A percentile compares a stretch with the other conserved stretches of the same genome.
phyloP scores from a whole-genome alignment of 1,140 invertebrate genomes.

The Drosophila fuyamai region DNA sequence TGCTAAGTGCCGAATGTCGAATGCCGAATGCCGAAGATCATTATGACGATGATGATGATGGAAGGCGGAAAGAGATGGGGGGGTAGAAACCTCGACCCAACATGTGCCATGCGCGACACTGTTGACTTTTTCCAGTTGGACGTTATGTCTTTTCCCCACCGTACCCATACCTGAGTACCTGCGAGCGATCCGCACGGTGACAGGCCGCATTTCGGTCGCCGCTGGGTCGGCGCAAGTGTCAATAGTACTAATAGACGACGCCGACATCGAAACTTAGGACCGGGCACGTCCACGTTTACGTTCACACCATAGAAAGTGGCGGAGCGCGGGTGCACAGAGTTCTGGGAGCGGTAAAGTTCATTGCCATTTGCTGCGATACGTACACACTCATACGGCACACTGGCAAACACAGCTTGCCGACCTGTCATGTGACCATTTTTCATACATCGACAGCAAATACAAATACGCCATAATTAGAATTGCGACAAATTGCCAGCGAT shows the following conservation, averaged over 20 bases:
- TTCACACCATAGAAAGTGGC: constrained; percentile 22
- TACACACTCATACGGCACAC: neutral
- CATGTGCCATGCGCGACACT: constrained; percentile 73
- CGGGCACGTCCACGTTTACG: constrained; percentile 35
- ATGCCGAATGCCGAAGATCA: constrained; percentile 68
- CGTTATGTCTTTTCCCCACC: constrained; percentile 29
- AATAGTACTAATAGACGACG: constrained; percentile 78
- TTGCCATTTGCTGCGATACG: constrained; percentile 66
- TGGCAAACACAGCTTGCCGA: constrained; percentile 72
- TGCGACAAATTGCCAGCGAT: constrained; percentile 16
- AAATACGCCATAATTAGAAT: constrained; percentile 19
- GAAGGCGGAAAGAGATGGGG: constrained; percentile 5
- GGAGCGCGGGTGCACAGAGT: constrained; percentile 5
- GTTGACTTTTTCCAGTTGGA: constrained; percentile 74
- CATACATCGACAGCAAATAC: constrained; percentile 26
- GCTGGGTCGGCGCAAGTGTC: constrained; percentile 77
- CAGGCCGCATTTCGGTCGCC: constrained; percentile 66
- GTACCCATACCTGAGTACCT: constrained; percentile 50
- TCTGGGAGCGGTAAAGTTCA: constrained; percentile 76
- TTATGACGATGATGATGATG: constrained; percentile 12
- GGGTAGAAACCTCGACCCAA: constrained; percentile 35
- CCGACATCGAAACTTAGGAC: constrained; percentile 45
- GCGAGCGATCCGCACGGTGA: constrained; percentile 73
- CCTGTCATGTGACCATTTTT: constrained; percentile 79
- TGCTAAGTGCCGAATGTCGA: constrained; percentile 80